Percentiles rank a stretch among this genome's conserved stretches.
Evolutionary conservation across 2,797 vertebrate species (phyloP).

Genomic region (Tenualosa ilisha): DNA sequence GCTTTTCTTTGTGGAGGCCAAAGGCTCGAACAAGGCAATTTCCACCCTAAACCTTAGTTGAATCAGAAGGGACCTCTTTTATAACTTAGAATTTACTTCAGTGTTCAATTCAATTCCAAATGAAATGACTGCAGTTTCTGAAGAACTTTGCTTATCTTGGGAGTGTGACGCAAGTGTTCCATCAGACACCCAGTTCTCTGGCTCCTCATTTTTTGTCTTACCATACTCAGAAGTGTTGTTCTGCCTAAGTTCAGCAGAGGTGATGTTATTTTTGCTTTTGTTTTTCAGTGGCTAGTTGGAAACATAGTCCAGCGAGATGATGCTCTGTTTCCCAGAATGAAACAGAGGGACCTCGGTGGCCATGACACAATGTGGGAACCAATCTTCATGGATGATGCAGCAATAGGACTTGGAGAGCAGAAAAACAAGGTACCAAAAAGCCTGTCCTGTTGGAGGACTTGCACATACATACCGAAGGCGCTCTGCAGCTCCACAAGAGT

Average conservation of each 20-base stretch:
- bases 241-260: background rate
- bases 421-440: constrained; percentile 33
- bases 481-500: no score
- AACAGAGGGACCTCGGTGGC: constrained; percentile 77
- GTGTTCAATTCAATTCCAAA: background rate
- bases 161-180: background rate
- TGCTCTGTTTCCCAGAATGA: constrained; percentile 80
- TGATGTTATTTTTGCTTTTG: constrained; percentile 51
- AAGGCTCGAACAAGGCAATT: background rate
- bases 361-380: constrained; percentile 82
- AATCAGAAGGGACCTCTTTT: background rate
- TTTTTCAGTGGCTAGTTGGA: constrained; percentile 80
- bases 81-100: background rate
- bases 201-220: background rate
- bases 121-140: background rate
- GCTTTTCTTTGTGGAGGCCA: background rate
- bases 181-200: constrained; percentile 4
- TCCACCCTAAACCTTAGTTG: background rate
- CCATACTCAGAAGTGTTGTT: background rate
- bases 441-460: background rate
- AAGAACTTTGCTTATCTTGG: background rate
- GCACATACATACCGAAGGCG: no score
- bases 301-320: constrained; percentile 81
- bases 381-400: constrained; percentile 79
- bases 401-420: constrained; percentile 69